Evolutionary conservation across 2,888 invertebrate species (phyloP).

Genomic region (Eumacrocentrus americanus): DNA sequence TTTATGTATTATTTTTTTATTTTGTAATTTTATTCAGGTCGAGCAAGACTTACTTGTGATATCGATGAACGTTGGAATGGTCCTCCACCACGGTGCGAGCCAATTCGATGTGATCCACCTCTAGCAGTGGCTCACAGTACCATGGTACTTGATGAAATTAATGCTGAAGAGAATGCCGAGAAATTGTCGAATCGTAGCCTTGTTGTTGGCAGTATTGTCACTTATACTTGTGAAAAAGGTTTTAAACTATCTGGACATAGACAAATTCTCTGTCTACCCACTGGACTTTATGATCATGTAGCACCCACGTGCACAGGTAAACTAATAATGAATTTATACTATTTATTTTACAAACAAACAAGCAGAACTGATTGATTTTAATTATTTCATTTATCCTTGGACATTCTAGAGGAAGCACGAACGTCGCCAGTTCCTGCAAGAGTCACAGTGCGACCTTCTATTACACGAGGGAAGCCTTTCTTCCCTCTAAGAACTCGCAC

Average conservation of each 20-base stretch:
- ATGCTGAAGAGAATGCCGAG: slow-evolving; percentile 38
- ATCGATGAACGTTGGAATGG: slow-evolving; percentile 94
- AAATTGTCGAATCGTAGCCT: slow-evolving; percentile 50
- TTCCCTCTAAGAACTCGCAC: slow-evolving; percentile 51
- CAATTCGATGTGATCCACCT: slow-evolving; percentile 56
- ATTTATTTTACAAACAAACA: no score
- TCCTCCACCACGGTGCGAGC: slow-evolving; percentile 86
- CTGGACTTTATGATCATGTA: slow-evolving; percentile 79
- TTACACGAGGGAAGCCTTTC: slow-evolving; percentile 59
- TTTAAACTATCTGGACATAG: slow-evolving; percentile 73
- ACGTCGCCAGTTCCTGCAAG: slow-evolving; percentile 53
- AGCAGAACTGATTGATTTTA: background rate
- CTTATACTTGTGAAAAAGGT: slow-evolving; percentile 76
- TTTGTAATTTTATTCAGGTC: slow-evolving; percentile 56
- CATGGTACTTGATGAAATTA: slow-evolving; percentile 51
- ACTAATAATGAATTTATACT: background rate
- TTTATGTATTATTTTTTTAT: no score
- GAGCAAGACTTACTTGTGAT: slow-evolving; percentile 85
- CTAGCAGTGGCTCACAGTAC: slow-evolving; percentile 48
- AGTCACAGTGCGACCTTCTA: slow-evolving; percentile 47
- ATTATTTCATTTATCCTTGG: no score
- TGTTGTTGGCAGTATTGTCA: slow-evolving; percentile 74
- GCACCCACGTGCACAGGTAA: slow-evolving; percentile 76
- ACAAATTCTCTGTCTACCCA: slow-evolving; percentile 73
- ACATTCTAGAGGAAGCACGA: slow-evolving; percentile 63